These are phyloP conservation scores for Esperia sulphurella DNA, from an alignment of 2,888 invertebrate genomes.

Conservation along the genomic window DNA sequence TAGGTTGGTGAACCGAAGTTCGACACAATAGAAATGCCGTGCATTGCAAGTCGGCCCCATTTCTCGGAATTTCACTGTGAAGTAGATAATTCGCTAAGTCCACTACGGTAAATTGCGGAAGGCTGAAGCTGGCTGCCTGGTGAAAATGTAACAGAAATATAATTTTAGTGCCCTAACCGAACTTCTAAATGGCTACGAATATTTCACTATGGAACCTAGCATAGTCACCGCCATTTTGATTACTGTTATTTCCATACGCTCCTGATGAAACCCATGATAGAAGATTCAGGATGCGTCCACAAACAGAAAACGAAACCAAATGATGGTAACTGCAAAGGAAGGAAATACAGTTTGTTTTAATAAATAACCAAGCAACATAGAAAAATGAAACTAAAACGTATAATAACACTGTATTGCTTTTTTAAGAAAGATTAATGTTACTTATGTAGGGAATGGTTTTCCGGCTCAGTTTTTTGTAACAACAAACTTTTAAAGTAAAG, in stretches of 20 bases:
- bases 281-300: no score
- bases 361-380: no score
- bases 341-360: neutral
- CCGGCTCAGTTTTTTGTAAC: slow-evolving; percentile 29
- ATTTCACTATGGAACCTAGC: no score
- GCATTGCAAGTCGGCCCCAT: slow-evolving; percentile 13
- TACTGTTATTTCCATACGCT: no score
- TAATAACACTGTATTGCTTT: slow-evolving; percentile 20
- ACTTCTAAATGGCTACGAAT: no score
- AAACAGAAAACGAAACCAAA: no score
- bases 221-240: no score
- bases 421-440: slow-evolving; percentile 14
- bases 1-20: slow-evolving; percentile 16
- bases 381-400: slow-evolving; percentile 4
- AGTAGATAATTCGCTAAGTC: slow-evolving; percentile 34
- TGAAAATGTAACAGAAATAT: neutral
- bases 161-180: no score
- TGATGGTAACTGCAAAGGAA: neutral
- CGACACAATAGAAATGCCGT: slow-evolving; percentile 15
- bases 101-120: slow-evolving; percentile 21
- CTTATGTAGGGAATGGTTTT: slow-evolving; percentile 30
- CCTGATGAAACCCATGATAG: no score
- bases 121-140: neutral
- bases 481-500: slow-evolving; percentile 31
- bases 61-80: slow-evolving; percentile 34